These are phyloP conservation scores for Drosophila meridionalis DNA, from an alignment of 2,888 invertebrate species.

Conservation along the genomic window DNA sequence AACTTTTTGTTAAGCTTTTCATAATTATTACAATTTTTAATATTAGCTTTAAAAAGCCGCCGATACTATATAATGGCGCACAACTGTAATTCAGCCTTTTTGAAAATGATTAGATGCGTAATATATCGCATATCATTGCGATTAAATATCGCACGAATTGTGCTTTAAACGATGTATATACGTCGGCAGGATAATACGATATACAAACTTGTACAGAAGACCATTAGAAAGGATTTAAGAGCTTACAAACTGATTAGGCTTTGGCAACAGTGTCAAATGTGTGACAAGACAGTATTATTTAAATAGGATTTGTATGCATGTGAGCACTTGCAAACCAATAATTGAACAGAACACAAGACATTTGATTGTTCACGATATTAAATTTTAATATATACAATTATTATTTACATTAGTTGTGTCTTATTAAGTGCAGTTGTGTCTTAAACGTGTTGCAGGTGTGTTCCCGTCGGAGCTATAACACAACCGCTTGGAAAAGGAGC, in stretches of 20 bases:
- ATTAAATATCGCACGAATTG: not conserved
- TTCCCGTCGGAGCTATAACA: constrained; percentile 25
- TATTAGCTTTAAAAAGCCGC: not conserved
- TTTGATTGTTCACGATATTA: constrained; percentile 14
- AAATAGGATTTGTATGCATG: constrained; percentile 1
- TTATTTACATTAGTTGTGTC: not conserved
- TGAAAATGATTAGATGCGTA: not conserved
- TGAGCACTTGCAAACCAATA: constrained; percentile 14
- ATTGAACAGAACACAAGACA: constrained; percentile 5
- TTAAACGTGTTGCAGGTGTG: constrained; percentile 42
- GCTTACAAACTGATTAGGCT: constrained; percentile 28
- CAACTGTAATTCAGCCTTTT: not conserved
- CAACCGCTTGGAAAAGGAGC: constrained; percentile 14
- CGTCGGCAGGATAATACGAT: constrained; percentile 34
- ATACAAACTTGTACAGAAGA: constrained; percentile 9
- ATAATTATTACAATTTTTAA: not conserved
- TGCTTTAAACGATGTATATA: not conserved
- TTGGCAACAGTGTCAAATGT: constrained; percentile 25
- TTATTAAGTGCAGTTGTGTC: not conserved
- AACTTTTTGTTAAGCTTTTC: not conserved
- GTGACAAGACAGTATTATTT: constrained; percentile 5
- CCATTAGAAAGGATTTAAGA: constrained; percentile 20
- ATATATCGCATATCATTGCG: not conserved
- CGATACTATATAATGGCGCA: not conserved
- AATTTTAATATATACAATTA: constrained; percentile 1